Evolutionary conservation across 2,888 invertebrate species (phyloP).

Genomic region (Nemoura dubitans): DNA sequence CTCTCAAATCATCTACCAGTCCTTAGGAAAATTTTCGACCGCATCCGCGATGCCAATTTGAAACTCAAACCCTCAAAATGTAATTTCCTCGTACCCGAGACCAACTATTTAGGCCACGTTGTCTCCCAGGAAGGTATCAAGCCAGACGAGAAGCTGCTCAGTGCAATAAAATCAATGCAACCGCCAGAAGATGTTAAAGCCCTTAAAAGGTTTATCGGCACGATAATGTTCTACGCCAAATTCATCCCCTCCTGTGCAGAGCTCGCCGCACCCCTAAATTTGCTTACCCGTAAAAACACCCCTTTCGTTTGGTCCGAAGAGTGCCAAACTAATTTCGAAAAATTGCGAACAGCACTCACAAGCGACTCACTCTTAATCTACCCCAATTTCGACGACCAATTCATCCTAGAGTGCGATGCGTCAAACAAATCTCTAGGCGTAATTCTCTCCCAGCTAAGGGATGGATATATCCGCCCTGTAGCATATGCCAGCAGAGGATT

Average conservation of each 20-base stretch:
- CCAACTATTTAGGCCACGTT: background rate
- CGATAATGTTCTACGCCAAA: background rate
- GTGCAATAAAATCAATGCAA: background rate
- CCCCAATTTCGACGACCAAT: slow-evolving; percentile 46
- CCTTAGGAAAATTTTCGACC: background rate
- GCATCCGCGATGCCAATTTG: slow-evolving; percentile 9
- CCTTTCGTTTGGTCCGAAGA: background rate
- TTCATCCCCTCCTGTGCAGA: slow-evolving; percentile 17
- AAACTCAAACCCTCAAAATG: background rate
- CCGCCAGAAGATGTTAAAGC: background rate
- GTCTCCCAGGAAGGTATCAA: background rate
- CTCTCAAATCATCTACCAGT: no score
- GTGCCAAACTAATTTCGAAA: background rate
- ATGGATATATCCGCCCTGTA: slow-evolving; percentile 46
- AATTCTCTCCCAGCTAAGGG: slow-evolving; percentile 42
- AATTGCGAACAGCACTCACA: background rate
- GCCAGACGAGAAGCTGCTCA: background rate
- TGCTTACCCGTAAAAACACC: background rate
- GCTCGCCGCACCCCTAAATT: background rate
- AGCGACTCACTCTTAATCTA: slow-evolving; percentile 13
- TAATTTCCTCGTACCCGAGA: background rate
- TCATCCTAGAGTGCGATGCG: slow-evolving; percentile 50
- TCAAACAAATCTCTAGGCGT: slow-evolving; percentile 45
- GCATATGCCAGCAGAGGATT: slow-evolving; percentile 50
- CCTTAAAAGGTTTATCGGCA: background rate